A percentile compares a stretch with the other conserved stretches of the same genome.
phyloP scores from a whole-genome alignment of 2,797 vertebrate genomes.

The Dryobates pubescens region DNA sequence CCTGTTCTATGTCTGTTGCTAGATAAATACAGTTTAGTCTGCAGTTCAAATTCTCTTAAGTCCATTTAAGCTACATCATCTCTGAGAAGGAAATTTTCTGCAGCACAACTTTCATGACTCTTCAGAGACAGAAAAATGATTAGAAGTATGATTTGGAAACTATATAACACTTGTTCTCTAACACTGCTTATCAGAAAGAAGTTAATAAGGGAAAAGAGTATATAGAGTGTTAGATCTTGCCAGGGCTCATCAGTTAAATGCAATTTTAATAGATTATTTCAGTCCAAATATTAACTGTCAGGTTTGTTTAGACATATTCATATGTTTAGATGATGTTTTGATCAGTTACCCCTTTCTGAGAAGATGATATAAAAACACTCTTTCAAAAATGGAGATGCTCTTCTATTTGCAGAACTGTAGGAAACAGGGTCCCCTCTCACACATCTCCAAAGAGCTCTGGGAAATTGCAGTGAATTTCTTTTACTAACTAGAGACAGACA shows the following conservation, averaged over 20 bases:
- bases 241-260: background rate
- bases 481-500: background rate
- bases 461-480: background rate
- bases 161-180: background rate
- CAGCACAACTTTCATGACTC: background rate
- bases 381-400: background rate
- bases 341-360: background rate
- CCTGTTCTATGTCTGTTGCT: background rate
- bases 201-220: background rate
- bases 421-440: background rate
- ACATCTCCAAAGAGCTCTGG: background rate
- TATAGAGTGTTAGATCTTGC: background rate
- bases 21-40: background rate
- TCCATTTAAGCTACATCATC: background rate
- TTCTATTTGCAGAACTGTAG: background rate
- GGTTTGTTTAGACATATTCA: background rate
- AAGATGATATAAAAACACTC: background rate
- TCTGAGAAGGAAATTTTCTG: background rate
- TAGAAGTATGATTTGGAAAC: no score
- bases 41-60: background rate
- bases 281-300: background rate
- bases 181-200: background rate
- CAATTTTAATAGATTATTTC: background rate
- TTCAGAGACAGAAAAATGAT: no score
- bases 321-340: background rate